A percentile compares a stretch with the other conserved stretches of the same genome.
Evolutionary conservation across 2,888 invertebrate genomes (phyloP).

Genomic region (Xestia c-nigrum): DNA sequence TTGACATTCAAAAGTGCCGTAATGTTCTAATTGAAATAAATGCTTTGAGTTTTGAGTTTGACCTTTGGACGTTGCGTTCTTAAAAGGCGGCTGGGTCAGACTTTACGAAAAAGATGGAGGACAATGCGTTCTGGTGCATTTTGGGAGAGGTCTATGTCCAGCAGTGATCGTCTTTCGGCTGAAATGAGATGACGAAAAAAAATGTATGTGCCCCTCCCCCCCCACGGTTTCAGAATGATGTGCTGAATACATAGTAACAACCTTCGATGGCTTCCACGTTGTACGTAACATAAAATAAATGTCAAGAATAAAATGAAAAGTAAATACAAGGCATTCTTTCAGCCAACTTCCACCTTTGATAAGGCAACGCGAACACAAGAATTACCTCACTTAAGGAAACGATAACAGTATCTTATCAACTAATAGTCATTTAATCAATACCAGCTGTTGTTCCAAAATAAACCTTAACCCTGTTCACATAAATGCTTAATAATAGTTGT

Average conservation of each 20-base stretch:
- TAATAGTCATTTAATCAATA: conserved; percentile 47
- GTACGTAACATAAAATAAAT: too few relatives aligned
- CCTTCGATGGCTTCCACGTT: too few relatives aligned
- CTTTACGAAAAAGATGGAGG: neutral
- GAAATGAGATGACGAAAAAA: too few relatives aligned
- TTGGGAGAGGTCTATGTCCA: neutral
- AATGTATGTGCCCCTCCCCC: too few relatives aligned
- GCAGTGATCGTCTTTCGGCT: too few relatives aligned
- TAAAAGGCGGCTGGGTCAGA: neutral
- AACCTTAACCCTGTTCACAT: conserved; percentile 17
- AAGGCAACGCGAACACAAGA: conserved; percentile 22
- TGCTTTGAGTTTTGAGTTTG: too few relatives aligned
- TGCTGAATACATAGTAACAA: too few relatives aligned
- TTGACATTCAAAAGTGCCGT: too few relatives aligned
- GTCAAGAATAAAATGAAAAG: conserved; percentile 1
- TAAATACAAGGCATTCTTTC: neutral
- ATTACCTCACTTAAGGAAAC: conserved; percentile 25
- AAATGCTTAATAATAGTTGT: conserved; percentile 7
- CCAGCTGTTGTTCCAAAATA: conserved; percentile 19
- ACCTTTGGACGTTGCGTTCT: neutral
- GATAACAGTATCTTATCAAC: conserved; percentile 38
- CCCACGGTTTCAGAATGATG: too few relatives aligned
- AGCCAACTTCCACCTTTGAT: conserved; percentile 14
- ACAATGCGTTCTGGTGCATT: neutral
- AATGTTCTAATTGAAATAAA: too few relatives aligned